Percentiles rank a stretch among this genome's conserved stretches.
Conservation (phyloP, 35 echinoderm and acorn worm species). For the Ptychodera flava region DNA sequence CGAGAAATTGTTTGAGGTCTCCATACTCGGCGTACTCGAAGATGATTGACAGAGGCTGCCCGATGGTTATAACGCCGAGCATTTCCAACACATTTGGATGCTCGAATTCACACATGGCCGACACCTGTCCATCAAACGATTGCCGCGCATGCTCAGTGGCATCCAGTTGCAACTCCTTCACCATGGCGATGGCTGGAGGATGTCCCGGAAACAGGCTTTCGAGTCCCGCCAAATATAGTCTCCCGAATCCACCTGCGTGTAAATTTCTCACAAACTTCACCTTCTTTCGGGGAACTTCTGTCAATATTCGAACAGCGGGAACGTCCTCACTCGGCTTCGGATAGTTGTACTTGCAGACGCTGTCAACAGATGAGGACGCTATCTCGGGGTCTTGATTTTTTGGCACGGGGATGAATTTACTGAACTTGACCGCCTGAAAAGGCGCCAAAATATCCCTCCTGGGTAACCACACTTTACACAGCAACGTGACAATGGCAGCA, state of each 20-base stretch:
- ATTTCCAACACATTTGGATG: background rate
- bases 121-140: background rate
- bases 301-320: background rate
- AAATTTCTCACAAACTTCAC: background rate
- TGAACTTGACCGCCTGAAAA: background rate
- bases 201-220: background rate
- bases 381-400: background rate
- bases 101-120: background rate
- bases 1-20: background rate
- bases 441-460: background rate
- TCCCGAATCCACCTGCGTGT: background rate
- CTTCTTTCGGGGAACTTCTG: background rate
- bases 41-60: background rate
- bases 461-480: background rate
- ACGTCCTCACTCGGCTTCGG: background rate
- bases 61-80: background rate
- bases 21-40: background rate
- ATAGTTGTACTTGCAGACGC: background rate
- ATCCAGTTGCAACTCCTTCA: background rate
- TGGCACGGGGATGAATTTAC: background rate
- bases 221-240: background rate
- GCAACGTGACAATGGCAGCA: background rate
- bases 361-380: background rate
- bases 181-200: background rate
- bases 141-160: background rate